Evolutionary conservation across 2,888 invertebrate species (phyloP), one percentile per base, ranked within the genome.

Genomic region (Cacoxenus indagator): DNA sequence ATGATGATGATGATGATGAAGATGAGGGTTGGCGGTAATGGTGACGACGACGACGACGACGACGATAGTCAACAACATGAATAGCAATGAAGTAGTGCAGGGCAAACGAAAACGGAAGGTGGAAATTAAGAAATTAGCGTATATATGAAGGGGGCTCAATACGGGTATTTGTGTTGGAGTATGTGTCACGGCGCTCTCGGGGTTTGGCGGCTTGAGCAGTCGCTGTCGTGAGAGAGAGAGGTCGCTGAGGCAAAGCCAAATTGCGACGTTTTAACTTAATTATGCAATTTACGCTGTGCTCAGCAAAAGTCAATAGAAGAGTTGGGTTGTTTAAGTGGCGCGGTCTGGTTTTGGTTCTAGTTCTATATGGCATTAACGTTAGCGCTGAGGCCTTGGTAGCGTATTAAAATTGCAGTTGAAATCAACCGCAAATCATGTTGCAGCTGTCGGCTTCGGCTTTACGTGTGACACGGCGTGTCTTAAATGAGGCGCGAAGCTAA

Each of bases 111-210:
- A 84, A 78, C 85, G 84, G 85, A 85, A 84, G 84, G 85, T 85
- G 78, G 76, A 84, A 85, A 84, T 85, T 85, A 84, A 85, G 85
- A 85, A 84, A 84, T 84, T 85, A 85, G 75, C 75, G 73, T 70
- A 27, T 70, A 70, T 65, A 51, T 71, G 70, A 8, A n/a, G n/a
- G n/a, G n/a, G n/a, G n/a, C n/a, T n/a, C n/a, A n/a, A n/a, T n/a
- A n/a, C n/a, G n/a, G n/a, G n/a, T n/a, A n/a, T n/a, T n/a, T n/a
- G 45, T 29, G 45, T 9, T 8, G n/a, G n/a, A 26, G 62, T 46
- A 11, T 0, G 17, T 8, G 24, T n/a, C n/a, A 46, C n/a, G 22
- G 8, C 4, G 64, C 24, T 37, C 8, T 5, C 22, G 19, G 5
- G 75, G 73, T n/a, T n/a, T n/a, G n/a, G n/a, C n/a, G n/a, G n/a